Conservation (phyloP, 2,113 vertebrate species). For the Turdus rufiventris region DNA sequence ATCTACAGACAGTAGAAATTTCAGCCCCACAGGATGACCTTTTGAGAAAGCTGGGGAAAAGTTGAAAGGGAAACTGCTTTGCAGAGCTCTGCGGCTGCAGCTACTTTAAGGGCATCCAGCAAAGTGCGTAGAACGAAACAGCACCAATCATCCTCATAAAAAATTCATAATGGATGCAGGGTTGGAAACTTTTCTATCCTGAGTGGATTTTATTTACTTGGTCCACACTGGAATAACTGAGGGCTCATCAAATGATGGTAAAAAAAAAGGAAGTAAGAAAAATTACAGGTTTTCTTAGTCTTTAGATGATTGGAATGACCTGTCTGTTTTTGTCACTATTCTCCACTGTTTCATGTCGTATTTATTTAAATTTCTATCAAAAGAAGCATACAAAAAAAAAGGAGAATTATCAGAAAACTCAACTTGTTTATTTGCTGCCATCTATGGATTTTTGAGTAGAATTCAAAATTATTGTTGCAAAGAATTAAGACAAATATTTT, state of each 20-base stretch:
- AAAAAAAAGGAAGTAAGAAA: background rate
- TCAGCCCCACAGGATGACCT: background rate
- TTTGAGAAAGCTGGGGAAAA: background rate
- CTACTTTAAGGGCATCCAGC: background rate
- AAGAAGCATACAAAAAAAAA: background rate
- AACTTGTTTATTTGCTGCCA: background rate
- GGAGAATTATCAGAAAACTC: background rate
- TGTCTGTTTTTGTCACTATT: background rate
- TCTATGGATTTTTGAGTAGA: background rate
- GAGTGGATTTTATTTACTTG: background rate
- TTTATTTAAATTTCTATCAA: background rate
- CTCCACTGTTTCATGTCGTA: background rate
- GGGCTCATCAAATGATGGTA: background rate
- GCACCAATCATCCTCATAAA: background rate
- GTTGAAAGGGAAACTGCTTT: constrained; percentile 7
- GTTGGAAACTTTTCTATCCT: background rate
- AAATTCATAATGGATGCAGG: background rate
- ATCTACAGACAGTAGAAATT: background rate
- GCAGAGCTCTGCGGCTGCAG: background rate
- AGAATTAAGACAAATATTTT: background rate
- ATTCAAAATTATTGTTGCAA: background rate
- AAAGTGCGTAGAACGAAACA: background rate
- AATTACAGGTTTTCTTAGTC: background rate
- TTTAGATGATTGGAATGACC: background rate
- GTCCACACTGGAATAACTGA: background rate